These are phyloP conservation scores for Istiophorus platypterus DNA, from an alignment of 2,113 vertebrate species.

Conservation along the genomic window DNA sequence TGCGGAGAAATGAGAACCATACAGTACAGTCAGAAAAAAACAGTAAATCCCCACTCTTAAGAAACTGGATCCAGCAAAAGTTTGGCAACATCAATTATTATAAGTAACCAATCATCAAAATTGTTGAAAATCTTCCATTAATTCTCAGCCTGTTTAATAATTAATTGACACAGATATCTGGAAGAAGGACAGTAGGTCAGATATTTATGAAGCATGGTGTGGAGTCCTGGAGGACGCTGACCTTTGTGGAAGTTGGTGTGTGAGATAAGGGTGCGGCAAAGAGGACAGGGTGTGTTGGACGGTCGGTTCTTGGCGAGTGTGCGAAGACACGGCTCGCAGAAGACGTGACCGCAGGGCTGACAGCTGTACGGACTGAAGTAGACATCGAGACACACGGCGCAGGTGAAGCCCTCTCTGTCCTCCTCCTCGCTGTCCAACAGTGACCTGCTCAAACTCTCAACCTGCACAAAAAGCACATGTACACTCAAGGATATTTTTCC, in stretches of 20 bases:
- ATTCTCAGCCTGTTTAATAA: background rate
- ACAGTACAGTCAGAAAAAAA: background rate
- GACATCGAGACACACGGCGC: slow-evolving; percentile 93
- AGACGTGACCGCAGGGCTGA: slow-evolving; percentile 92
- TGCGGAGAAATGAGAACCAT: slow-evolving; percentile 47
- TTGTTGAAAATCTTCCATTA: too few relatives aligned
- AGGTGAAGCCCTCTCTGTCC: slow-evolving; percentile 87
- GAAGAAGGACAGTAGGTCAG: background rate
- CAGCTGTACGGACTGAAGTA: slow-evolving; percentile 95
- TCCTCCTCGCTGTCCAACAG: slow-evolving; percentile 67
- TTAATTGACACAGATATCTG: background rate
- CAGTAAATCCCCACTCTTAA: background rate
- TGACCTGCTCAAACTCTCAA: background rate
- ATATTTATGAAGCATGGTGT: background rate
- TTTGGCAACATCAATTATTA: background rate
- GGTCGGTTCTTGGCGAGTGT: slow-evolving; percentile 90
- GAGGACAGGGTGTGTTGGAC: slow-evolving; percentile 89
- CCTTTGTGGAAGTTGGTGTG: slow-evolving; percentile 91
- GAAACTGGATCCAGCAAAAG: background rate
- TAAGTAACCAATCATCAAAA: background rate
- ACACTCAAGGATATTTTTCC: background rate
- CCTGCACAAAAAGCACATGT: slow-evolving; percentile 41
- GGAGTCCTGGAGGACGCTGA: slow-evolving; percentile 50
- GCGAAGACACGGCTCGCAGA: slow-evolving; percentile 95
- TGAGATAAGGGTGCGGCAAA: slow-evolving; percentile 90